Base-by-base conservation (phyloP, 2,797 vertebrate species). In the Sciaenops ocellatus region DNA sequence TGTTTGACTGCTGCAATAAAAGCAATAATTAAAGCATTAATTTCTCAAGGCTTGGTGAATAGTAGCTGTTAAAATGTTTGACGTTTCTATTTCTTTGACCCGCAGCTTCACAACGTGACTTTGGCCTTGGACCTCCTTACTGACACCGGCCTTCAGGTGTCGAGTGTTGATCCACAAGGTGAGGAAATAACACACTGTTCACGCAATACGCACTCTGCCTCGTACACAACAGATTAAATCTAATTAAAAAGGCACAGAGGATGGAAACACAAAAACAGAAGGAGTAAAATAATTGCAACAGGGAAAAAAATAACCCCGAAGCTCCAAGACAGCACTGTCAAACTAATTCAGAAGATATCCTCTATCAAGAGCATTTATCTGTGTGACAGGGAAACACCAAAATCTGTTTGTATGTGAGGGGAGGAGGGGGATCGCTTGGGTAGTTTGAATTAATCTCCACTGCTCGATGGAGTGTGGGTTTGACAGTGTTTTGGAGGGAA, bases 81-180 rank as follows among this genome's bases (percentile, higher is more conserved):
- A 47, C 1, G 5, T 63, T 51, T 65, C 44, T 20, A 4, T 75
- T 1, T 84, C n/a, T 86, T 60, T 72, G 34, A 42, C 56, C n/a
- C 83, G 22, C 41, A 99, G 98, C 85, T 98, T 26, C 97, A 97
- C 83, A 99, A 99, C 0, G 96, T 98, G 57, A 95, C 94, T 3
- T 88, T 99, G 87, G 98, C 97, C 0, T 75, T 99, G 92, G 96
- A 97, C 41, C 85, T 98, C 54, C 94, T 99, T 41, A 87, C 83
- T 60, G 95, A 97, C 8, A 87, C 42, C 46, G 96, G 88, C 18
- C 83, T 97, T 56, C 89, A 96, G 6, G 78, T 93, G 81, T 78
- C 91, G 47, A 89, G 85, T 1, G 68, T 99, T 68, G 94, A 93
- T 30, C 96, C 97, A 9, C 94, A 96, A 94, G 98, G 98, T 99